These are phyloP conservation scores for Colius striatus DNA, from an alignment of 2,113 vertebrate genomes.

Conservation along the genomic window DNA sequence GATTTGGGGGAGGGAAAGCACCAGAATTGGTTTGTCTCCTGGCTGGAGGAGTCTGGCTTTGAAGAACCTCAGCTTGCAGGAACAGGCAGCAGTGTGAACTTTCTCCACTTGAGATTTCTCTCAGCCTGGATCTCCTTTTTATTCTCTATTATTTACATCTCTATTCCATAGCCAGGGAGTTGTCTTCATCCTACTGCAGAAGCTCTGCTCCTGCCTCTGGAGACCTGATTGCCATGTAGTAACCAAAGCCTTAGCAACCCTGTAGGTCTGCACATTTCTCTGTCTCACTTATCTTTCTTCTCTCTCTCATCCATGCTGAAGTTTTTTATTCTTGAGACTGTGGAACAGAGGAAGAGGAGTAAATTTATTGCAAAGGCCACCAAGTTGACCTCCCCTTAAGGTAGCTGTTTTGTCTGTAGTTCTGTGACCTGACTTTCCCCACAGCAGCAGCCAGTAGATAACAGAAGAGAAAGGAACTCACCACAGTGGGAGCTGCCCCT, in stretches of 20 bases:
- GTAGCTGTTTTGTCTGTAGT: not conserved
- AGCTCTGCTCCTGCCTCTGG: not conserved
- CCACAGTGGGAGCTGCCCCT: not conserved
- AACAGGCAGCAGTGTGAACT: not conserved
- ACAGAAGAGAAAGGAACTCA: not conserved
- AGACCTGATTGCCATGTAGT: not conserved
- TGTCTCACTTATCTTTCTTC: not conserved
- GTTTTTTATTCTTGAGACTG: not conserved
- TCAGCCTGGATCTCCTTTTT: not conserved
- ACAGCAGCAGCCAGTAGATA: not conserved
- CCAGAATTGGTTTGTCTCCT: not conserved
- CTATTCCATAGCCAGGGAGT: not conserved
- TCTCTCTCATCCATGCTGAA: not conserved
- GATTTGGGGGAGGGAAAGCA: not conserved
- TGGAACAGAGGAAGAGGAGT: not conserved
- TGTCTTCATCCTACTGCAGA: not conserved
- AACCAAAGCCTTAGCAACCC: not conserved
- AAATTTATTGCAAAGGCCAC: not conserved
- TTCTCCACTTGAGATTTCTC: conserved; percentile 12
- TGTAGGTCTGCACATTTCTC: not conserved
- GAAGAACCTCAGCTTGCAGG: not conserved
- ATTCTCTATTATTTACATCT: not conserved
- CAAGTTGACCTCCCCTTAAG: not conserved
- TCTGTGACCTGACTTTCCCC: not conserved
- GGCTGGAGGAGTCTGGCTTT: not conserved